Conservation (phyloP, 2,113 vertebrate species). For the Mus spicilegus region DNA sequence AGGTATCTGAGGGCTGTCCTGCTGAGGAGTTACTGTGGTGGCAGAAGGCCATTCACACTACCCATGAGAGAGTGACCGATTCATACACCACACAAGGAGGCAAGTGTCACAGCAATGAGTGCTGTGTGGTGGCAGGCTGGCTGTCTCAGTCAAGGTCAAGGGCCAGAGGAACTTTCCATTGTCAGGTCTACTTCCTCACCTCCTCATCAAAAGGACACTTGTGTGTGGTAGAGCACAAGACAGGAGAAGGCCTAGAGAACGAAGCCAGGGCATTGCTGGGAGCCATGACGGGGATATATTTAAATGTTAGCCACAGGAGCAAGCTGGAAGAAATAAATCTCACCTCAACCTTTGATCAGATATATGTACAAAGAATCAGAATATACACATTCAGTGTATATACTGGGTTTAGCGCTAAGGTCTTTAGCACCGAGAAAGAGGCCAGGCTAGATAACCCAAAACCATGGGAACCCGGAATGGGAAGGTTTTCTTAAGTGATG, state of each 20-base stretch:
- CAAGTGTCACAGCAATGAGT: background rate
- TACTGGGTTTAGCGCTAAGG: background rate
- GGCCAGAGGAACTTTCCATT: background rate
- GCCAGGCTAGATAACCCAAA: background rate
- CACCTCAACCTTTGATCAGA: background rate
- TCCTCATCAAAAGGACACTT: background rate
- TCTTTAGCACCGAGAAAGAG: background rate
- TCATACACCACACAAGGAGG: background rate
- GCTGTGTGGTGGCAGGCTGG: fast-evolving
- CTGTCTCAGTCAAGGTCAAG: background rate
- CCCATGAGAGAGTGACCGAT: fast-evolving
- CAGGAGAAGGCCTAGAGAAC: background rate
- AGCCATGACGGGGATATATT: background rate
- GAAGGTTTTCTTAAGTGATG: background rate
- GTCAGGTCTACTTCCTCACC: background rate
- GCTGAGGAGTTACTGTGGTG: fast-evolving
- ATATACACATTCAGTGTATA: background rate
- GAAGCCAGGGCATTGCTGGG: background rate
- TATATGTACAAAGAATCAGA: background rate
- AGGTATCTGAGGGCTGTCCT: no score
- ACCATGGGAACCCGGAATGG: fast-evolving
- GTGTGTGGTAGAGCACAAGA: background rate
- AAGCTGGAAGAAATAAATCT: background rate
- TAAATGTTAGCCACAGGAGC: background rate
- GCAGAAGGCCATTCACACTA: no score